Base-by-base conservation (phyloP, 2,113 vertebrate species). In the Odontesthes bonariensis region DNA sequence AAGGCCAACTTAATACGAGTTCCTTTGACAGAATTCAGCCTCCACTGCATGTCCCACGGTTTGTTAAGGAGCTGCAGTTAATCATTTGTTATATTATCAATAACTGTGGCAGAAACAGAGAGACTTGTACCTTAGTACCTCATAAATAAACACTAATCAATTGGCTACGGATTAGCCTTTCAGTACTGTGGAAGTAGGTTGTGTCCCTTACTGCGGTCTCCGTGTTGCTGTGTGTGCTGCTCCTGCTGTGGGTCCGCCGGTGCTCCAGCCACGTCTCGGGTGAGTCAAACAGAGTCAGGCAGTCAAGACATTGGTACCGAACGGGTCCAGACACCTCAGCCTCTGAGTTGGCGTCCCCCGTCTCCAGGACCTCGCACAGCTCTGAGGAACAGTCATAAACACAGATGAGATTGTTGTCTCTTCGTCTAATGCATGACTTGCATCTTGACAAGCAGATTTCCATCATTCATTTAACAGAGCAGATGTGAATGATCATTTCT, bases 251-350 rank as follows among this genome's bases (percentile, higher is more conserved):
- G 11, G 88, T 93, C 70, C 92, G 91, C 54, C 96, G 92, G 80
- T 97, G 96, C 55, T 95, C 93, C 69, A 97, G 85, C 96, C 96
- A 97, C 20, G 95, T 90, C 10, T 96, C 95, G 0, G 96, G 94
- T 0, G 95, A 94, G 56, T 94, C 88, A 38, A 97, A 97, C 22
- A 97, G 92, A 57, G 95, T 94, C 75, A 95, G 92, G 68, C 96
- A 97, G 70, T 97, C 96, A 5, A 95, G 92, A 69, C 96, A 97
- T 86, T 97, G 96, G 89, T 97, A 97, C 75, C 95, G 96, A 61
- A 97, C 95, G 14, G 96, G 94, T 52, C 93, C 91, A 0, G 83
- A 72, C 19, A 14, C 16, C 32, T 85, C 75, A 54, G 57, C 68
- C 4, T 82, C 87, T 0, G 86, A 51, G 5, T 54, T 72, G 0